Evolutionary conservation across 1,140 invertebrate species (phyloP), one percentile per base, ranked within the genome.

Genomic region (Papilio polyxenes): DNA sequence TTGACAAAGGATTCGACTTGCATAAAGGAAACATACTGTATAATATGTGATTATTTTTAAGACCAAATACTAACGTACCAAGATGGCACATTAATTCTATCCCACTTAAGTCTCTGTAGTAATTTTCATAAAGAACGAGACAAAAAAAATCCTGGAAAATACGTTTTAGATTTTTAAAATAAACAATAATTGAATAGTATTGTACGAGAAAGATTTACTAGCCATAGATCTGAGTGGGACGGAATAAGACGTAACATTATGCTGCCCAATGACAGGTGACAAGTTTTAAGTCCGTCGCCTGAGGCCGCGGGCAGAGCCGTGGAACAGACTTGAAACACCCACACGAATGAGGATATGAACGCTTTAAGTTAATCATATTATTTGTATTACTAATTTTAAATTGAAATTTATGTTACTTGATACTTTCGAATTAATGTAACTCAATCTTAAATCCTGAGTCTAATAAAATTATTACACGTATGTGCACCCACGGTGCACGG

Each of bases 211-310:
- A 17, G 13, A 40, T 37, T 6, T 72, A 72, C 23, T 3, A 72
- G 65, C 23, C 31, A 72, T 72, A 37, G 65, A 65, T 20, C 4
- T 72, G 65, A 40, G 65, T 72, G 31, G 65, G 65, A 37, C 31
- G 65, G 31, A 72, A 37, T 72, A 72, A 72, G 65, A 72, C 65
- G 65, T 72, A 69, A 11, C n/a, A 72, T 72, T 31, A 65, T 69
- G 62, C 62, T 13, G 23, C 11, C 0, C 23, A 31, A 31, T 72
- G 65, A 72, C 65, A 72, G 31, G 23, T 72, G 65, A 72, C 31
- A 72, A 72, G 65, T 72, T 72, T 37, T 11, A 72, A 4, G 5
- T 72, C 65, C 23, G 20, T 59, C 10, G 9, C 62, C 62, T 65
- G 3, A 11, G 62, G 62, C 62, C 8, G 20, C 59, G n/a, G 8